A percentile compares a stretch with the other conserved stretches of the same genome.
phyloP scores from a whole-genome alignment of 1,140 invertebrate species.

The Drosophila cardini region DNA sequence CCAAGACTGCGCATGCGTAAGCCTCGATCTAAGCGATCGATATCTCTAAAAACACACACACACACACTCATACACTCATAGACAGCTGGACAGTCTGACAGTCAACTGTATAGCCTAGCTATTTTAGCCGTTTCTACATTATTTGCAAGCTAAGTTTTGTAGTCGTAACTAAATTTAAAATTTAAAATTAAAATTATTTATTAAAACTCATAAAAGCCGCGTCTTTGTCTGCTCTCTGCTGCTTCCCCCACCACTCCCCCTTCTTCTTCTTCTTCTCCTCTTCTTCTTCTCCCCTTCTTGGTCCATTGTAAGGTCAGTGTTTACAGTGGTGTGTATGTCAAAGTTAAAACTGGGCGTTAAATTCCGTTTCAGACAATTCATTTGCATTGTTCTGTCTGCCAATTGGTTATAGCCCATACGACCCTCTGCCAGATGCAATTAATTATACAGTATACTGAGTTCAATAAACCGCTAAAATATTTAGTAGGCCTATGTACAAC shows the following conservation, averaged over 20 bases:
- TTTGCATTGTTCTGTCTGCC: conserved; percentile 1
- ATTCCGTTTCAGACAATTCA: conserved; percentile 4
- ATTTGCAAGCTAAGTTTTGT: neutral
- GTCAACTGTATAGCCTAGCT: neutral
- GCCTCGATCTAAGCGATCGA: conserved; percentile 53
- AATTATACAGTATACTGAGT: neutral
- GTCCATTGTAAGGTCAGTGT: conserved; percentile 2
- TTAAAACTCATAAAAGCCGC: conserved; percentile 2
- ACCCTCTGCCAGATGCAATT: conserved; percentile 7
- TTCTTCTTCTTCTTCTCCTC: too few species aligned
- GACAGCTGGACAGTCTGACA: neutral
- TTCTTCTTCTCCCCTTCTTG: too few species aligned
- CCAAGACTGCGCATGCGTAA: conserved; percentile 69
- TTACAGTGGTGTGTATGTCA: neutral
- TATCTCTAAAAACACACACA: conserved; percentile 48
- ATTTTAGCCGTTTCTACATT: neutral
- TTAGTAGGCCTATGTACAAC: conserved; percentile 2
- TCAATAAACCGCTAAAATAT: too few species aligned
- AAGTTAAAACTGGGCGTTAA: conserved; percentile 10
- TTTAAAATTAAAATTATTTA: neutral
- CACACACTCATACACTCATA: neutral
- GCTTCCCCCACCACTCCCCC: too few species aligned
- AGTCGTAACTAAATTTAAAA: neutral
- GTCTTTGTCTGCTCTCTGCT: too few species aligned
- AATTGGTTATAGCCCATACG: conserved; percentile 4